Conservation (phyloP, 2,797 vertebrate species). For the Xenopus petersii region DNA sequence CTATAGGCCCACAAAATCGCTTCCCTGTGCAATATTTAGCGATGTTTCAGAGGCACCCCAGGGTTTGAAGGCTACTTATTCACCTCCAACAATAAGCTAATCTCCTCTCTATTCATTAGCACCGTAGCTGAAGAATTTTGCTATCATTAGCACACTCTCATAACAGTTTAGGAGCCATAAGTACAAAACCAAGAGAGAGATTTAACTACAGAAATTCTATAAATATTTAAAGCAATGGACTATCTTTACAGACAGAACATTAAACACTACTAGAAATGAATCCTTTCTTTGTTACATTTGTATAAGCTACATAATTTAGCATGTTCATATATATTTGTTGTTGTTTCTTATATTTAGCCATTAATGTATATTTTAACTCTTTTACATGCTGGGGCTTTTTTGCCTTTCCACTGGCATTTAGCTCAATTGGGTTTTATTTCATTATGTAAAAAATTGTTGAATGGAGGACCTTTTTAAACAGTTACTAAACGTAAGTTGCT, state of each 20-base stretch:
- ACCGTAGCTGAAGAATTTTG: neutral
- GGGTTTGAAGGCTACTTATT: conserved; percentile 6
- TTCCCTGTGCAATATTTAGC: neutral
- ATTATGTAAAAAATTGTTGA: too few species aligned
- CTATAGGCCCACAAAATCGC: conserved; percentile 3
- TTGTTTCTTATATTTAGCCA: too few species aligned
- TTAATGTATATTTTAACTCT: too few species aligned
- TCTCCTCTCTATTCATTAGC: conserved; percentile 38
- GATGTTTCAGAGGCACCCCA: neutral
- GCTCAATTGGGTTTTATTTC: too few species aligned
- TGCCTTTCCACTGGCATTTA: too few species aligned
- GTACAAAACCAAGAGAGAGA: neutral
- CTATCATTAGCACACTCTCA: neutral
- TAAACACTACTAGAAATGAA: conserved; percentile 53
- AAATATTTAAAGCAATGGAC: conserved; percentile 2
- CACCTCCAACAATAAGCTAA: conserved; percentile 38
- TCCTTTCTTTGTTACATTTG: too few species aligned
- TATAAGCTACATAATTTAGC: too few species aligned
- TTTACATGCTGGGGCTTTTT: too few species aligned
- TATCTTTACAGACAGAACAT: conserved; percentile 53
- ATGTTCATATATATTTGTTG: too few species aligned
- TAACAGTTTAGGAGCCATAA: conserved; percentile 8
- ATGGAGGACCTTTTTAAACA: too few species aligned
- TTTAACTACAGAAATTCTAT: conserved; percentile 6
- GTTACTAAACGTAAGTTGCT: too few species aligned